Conservation (phyloP, 2,888 invertebrate genomes). For the Himalopsyche japonica region DNA sequence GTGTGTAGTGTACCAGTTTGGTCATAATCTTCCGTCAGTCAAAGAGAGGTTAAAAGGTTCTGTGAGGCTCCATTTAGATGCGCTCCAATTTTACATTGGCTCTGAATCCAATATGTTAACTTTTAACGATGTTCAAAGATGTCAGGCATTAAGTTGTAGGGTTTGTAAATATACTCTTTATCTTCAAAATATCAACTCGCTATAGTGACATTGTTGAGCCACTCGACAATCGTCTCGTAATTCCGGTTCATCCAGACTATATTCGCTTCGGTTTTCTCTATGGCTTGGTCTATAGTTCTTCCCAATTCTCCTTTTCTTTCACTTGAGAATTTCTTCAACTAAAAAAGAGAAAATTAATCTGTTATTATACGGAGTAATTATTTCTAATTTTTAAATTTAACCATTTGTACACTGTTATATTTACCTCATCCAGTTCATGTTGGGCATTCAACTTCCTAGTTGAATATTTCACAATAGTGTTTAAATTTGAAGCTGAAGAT, state of each 20-base stretch:
- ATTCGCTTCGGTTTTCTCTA: constrained; percentile 80
- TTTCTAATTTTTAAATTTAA: too few species aligned
- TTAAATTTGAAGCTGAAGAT: constrained; percentile 69
- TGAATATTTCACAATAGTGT: constrained; percentile 71
- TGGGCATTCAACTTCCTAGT: constrained; percentile 75
- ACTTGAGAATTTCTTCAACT: constrained; percentile 71
- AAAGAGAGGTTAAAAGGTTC: too few species aligned
- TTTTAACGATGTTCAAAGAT: neutral
- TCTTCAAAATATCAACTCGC: constrained; percentile 14
- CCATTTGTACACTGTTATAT: too few species aligned
- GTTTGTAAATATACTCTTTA: neutral
- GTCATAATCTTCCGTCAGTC: too few species aligned
- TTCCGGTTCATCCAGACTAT: constrained; percentile 82
- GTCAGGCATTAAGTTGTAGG: neutral
- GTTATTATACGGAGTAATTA: neutral
- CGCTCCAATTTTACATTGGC: too few species aligned
- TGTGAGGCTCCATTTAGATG: too few species aligned
- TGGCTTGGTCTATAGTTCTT: constrained; percentile 75
- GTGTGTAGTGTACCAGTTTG: too few species aligned
- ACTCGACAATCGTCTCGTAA: constrained; percentile 72
- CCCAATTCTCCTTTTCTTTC: constrained; percentile 70
- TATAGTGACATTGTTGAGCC: constrained; percentile 58
- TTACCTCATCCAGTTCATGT: constrained; percentile 77
- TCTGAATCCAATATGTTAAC: too few species aligned
- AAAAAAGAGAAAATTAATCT: constrained; percentile 42